Conservation (phyloP, 2,113 vertebrate species). For the Pleuronectes platessa region DNA sequence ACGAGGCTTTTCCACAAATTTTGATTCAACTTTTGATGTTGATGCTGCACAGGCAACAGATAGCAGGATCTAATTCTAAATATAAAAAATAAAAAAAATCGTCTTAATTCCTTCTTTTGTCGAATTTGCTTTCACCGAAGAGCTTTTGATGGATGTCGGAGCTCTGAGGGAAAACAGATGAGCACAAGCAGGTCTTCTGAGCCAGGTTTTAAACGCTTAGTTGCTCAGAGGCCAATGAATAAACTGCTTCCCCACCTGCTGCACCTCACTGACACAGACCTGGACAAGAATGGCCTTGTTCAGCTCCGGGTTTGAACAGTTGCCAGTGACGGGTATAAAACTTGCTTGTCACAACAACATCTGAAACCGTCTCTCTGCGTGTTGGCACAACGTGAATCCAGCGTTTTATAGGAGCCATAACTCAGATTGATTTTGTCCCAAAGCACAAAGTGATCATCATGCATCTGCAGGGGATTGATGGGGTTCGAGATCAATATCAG, state of each 20-base stretch:
- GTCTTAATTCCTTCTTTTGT: constrained; percentile 30
- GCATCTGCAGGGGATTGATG: constrained; percentile 35
- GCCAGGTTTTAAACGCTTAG: constrained; percentile 9
- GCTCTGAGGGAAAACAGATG: constrained; percentile 7
- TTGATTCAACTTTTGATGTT: constrained; percentile 28
- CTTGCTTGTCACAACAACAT: constrained; percentile 34
- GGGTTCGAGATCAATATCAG: constrained; percentile 38
- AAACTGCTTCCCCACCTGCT: background rate
- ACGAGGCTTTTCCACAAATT: background rate
- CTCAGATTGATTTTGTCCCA: constrained; percentile 25
- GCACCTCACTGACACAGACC: constrained; percentile 18
- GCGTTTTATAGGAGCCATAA: constrained; percentile 46
- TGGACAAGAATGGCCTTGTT: constrained; percentile 30
- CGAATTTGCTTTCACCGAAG: constrained; percentile 14
- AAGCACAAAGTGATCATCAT: constrained; percentile 37
- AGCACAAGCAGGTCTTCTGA: background rate
- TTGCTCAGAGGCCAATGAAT: constrained; percentile 11
- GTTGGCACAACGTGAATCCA: constrained; percentile 36
- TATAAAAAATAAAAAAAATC: background rate
- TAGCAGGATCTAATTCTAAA: background rate
- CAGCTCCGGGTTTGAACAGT: constrained; percentile 12
- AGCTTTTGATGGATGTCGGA: constrained; percentile 31
- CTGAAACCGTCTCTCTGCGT: constrained; percentile 40
- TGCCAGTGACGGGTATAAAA: constrained; percentile 40
- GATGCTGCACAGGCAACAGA: constrained; percentile 17